These are phyloP conservation scores for Hemichromis elongatus DNA, from an alignment of 2,113 vertebrate species.

Conservation along the genomic window DNA sequence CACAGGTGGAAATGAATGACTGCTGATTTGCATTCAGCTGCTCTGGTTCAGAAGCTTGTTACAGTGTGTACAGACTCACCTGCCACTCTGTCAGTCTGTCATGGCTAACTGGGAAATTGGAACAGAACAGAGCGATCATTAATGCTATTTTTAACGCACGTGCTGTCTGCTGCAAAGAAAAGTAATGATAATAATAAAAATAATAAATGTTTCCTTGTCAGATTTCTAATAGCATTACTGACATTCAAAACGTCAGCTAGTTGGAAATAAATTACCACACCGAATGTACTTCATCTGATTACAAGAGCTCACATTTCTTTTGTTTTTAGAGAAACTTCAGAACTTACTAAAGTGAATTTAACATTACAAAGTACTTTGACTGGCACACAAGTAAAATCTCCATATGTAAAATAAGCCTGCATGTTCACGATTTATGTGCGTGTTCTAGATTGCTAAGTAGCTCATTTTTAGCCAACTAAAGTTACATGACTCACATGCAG, in stretches of 20 bases:
- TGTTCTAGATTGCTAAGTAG: neutral
- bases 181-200: neutral
- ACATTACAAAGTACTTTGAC: neutral
- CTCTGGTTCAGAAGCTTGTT: neutral
- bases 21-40: neutral
- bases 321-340: neutral
- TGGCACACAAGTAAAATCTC: neutral
- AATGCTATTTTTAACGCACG: neutral
- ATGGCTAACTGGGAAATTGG: neutral
- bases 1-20: neutral
- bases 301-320: neutral
- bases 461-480: neutral
- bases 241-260: neutral
- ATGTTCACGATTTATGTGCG: neutral
- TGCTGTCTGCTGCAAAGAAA: neutral
- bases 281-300: neutral
- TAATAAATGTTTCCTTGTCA: neutral
- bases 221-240: neutral
- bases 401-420: neutral
- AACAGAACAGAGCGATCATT: neutral
- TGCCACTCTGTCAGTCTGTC: neutral
- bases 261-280: neutral
- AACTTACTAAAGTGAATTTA: neutral
- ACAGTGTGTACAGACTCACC: neutral
- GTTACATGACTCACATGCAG: neutral